Conservation (phyloP, 1,140 invertebrate genomes). For the Neocloeon triangulifer region DNA sequence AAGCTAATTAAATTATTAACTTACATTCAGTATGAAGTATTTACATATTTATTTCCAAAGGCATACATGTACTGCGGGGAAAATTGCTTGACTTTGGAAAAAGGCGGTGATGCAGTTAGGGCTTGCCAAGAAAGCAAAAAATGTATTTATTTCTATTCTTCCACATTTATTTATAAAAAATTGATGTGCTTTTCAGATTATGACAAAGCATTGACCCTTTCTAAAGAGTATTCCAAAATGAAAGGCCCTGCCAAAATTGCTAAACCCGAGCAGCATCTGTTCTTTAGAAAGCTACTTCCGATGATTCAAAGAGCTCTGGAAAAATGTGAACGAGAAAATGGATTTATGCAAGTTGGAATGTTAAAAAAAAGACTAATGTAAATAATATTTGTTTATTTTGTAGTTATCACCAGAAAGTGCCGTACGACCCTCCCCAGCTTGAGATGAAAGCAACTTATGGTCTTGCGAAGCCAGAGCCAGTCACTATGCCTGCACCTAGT, state of each 20-base stretch:
- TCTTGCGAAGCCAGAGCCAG: constrained; percentile 38
- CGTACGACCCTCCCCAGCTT: constrained; percentile 31
- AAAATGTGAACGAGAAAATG: constrained; percentile 50
- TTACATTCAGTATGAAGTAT: too few relatives aligned
- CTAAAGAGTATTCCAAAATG: constrained; percentile 33
- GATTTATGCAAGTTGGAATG: constrained; percentile 33
- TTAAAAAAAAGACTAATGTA: not conserved
- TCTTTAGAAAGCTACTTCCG: constrained; percentile 36
- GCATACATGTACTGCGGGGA: constrained; percentile 44
- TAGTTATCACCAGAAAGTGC: constrained; percentile 44
- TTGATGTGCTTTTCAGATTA: constrained; percentile 17
- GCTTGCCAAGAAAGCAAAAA: constrained; percentile 35
- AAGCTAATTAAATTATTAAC: constrained; percentile 12
- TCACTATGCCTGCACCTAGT: constrained; percentile 25
- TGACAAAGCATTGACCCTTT: constrained; percentile 25
- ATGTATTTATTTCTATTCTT: constrained; percentile 13
- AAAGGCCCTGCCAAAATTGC: constrained; percentile 33
- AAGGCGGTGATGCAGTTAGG: constrained; percentile 45
- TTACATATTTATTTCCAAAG: constrained; percentile 17
- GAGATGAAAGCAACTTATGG: constrained; percentile 44
- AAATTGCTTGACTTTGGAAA: constrained; percentile 35
- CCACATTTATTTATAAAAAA: not conserved
- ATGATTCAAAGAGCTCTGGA: constrained; percentile 35
- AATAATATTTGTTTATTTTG: constrained; percentile 8
- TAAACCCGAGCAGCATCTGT: constrained; percentile 37